Evolutionary conservation across 2,113 vertebrate genomes (phyloP).

Genomic region (Albula glossodonta): DNA sequence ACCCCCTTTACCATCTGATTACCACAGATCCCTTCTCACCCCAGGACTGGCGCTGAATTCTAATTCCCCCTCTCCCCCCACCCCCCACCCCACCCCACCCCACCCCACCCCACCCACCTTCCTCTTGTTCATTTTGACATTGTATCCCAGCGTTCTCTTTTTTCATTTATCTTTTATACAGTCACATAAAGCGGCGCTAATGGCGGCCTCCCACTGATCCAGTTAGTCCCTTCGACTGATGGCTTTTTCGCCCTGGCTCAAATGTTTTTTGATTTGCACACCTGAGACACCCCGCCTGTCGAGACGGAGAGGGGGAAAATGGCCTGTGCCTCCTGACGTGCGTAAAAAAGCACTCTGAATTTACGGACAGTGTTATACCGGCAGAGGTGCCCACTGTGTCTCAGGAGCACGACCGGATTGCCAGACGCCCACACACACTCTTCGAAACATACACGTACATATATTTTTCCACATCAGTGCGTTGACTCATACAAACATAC

Average conservation of each 20-base stretch:
- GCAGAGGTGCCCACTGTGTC: background rate
- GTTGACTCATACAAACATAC: conserved; percentile 6
- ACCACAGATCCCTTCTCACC: conserved; percentile 29
- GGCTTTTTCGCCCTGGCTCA: conserved; percentile 11
- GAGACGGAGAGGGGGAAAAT: background rate
- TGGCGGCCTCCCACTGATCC: background rate
- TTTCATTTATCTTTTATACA: conserved; percentile 25
- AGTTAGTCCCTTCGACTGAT: background rate
- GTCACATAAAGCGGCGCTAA: conserved; percentile 12
- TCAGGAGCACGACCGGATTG: background rate
- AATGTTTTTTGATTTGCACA: conserved; percentile 30
- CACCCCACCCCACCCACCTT: background rate
- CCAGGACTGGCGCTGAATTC: conserved; percentile 43
- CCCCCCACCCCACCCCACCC: no score
- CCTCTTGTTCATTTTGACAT: conserved; percentile 27
- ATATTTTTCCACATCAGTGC: no score
- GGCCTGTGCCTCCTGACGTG: background rate
- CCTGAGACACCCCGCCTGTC: conserved; percentile 15
- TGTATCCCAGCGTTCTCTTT: conserved; percentile 15
- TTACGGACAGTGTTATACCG: background rate
- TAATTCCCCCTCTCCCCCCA: conserved; percentile 40
- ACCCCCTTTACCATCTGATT: conserved; percentile 49
- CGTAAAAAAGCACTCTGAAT: background rate
- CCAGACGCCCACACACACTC: background rate
- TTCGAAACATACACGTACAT: background rate